phyloP scores from a whole-genome alignment of 2,113 vertebrate genomes.

The Tragelaphus buxtoni region DNA sequence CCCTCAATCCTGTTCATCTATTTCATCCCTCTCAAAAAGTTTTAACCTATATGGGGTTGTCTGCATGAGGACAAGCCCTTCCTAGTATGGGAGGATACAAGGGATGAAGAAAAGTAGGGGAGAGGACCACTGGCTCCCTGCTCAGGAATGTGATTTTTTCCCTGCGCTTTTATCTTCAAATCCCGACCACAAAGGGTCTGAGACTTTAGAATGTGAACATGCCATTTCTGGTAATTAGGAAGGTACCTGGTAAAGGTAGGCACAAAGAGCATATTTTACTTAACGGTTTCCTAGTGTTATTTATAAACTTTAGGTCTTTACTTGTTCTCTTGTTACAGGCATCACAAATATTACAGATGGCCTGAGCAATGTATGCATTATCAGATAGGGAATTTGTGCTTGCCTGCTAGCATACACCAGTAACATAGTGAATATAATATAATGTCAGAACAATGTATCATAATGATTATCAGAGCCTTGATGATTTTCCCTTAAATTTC shows the following conservation, averaged over 20 bases:
- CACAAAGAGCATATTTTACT: neutral
- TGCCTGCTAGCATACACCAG: neutral
- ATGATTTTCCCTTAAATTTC: slow-evolving; percentile 11
- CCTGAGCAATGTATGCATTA: neutral
- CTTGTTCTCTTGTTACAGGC: neutral
- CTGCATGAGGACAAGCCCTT: neutral
- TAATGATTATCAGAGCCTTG: neutral
- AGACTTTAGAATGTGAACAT: neutral
- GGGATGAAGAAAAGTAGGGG: neutral
- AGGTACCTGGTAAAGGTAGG: neutral
- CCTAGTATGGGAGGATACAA: neutral
- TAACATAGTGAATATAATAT: neutral
- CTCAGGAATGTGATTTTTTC: neutral
- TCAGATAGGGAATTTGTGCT: neutral
- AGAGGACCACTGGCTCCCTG: neutral
- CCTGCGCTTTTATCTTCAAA: neutral
- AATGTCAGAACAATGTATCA: neutral
- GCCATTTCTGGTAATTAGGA: neutral
- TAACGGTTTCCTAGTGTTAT: neutral
- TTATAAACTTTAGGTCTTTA: neutral
- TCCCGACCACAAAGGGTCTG: neutral
- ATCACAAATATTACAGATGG: neutral
- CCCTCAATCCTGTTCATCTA: neutral
- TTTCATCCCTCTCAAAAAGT: neutral
- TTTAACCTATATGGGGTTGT: neutral